Percentiles rank a stretch among this genome's conserved stretches.
These are phyloP conservation scores for Macroglossus sobrinus DNA, from an alignment of 2,113 vertebrate species.

Conservation along the genomic window DNA sequence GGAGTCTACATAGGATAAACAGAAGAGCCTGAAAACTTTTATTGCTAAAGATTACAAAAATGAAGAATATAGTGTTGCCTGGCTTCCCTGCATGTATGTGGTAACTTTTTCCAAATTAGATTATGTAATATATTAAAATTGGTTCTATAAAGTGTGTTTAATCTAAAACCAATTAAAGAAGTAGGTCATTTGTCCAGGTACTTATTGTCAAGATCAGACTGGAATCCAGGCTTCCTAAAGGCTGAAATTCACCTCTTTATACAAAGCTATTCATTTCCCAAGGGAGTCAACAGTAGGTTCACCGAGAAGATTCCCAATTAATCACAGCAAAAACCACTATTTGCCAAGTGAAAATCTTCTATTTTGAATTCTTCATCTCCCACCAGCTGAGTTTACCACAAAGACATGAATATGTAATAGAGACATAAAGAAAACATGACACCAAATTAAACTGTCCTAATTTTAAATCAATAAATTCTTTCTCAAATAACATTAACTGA, in stretches of 20 bases:
- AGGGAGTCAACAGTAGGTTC: constrained; percentile 15
- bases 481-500: constrained; percentile 65
- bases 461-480: constrained; percentile 74
- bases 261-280: constrained; percentile 45
- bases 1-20: background rate
- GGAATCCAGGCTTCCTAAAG: constrained; percentile 61
- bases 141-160: background rate
- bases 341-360: constrained; percentile 70
- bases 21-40: background rate
- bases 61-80: rapidly evolving
- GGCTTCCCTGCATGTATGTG: background rate
- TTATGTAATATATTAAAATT: background rate
- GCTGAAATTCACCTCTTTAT: constrained; percentile 52
- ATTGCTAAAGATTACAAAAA: background rate
- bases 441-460: constrained; percentile 78
- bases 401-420: constrained; percentile 78
- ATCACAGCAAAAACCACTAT: constrained; percentile 69
- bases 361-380: constrained; percentile 76
- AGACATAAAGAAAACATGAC: constrained; percentile 76
- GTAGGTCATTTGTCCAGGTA: constrained; percentile 57
- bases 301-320: constrained; percentile 67
- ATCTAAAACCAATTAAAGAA: constrained; percentile 44
- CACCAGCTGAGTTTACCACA: constrained; percentile 77
- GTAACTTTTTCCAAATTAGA: constrained; percentile 34
- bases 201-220: constrained; percentile 56